Percentiles rank a stretch among this genome's conserved stretches.
Conservation (phyloP, 2,797 vertebrate genomes). For the Eupleurogrammus muticus region DNA sequence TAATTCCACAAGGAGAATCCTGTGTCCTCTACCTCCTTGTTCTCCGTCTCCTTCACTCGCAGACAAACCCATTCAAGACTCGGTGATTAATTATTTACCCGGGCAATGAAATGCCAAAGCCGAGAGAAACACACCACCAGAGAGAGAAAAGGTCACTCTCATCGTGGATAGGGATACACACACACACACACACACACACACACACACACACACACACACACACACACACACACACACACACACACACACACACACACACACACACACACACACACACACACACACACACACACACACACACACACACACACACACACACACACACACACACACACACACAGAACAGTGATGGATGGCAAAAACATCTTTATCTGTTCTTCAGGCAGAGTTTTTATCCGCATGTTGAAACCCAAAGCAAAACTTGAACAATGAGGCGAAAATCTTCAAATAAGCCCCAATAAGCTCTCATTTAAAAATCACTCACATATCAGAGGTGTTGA, state of each 20-base stretch:
- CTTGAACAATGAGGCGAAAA: constrained; percentile 56
- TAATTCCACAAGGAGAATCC: constrained; percentile 53
- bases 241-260: constrained; percentile 16
- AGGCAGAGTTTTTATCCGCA: constrained; percentile 64
- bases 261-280: constrained; percentile 27
- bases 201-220: constrained; percentile 1
- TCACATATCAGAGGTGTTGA: constrained; percentile 56
- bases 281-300: constrained; percentile 14
- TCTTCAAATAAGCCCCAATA: constrained; percentile 31
- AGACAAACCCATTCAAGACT: constrained; percentile 73
- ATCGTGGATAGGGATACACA: constrained; percentile 51
- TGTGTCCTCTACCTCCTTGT: constrained; percentile 59
- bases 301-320: constrained; percentile 25
- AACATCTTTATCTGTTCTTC: constrained; percentile 72
- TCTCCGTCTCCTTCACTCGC: constrained; percentile 52
- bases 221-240: constrained; percentile 22
- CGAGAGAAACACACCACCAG: constrained; percentile 67
- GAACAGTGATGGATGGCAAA: constrained; percentile 73
- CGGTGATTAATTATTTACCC: constrained; percentile 85
- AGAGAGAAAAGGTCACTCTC: constrained; percentile 80
- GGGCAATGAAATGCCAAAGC: constrained; percentile 83
- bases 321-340: too few species aligned
- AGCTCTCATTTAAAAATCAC: constrained; percentile 53
- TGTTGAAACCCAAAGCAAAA: constrained; percentile 49
- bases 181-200: constrained; percentile 24